These are phyloP conservation scores for Poeciliopsis retropinna DNA, from an alignment of 2,113 vertebrate genomes.

Conservation along the genomic window DNA sequence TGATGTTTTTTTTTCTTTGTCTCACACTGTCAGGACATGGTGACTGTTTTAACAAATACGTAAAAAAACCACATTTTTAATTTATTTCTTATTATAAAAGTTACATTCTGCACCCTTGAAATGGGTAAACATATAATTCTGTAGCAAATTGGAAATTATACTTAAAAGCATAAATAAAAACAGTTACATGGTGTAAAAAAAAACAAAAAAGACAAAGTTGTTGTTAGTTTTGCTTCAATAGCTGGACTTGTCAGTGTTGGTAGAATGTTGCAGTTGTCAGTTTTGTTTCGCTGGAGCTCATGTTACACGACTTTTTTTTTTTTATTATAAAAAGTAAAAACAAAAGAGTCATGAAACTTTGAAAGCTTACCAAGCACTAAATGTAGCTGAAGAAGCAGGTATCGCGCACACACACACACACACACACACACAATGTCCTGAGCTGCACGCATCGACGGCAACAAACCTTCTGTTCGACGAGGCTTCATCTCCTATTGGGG, in stretches of 20 bases:
- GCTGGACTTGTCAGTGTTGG: background rate
- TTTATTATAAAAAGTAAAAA: background rate
- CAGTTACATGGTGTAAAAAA: background rate
- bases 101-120: background rate
- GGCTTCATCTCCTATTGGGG: conserved; percentile 69
- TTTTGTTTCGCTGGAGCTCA: background rate
- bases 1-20: too few relatives aligned
- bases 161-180: background rate
- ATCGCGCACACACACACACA: conserved; percentile 15
- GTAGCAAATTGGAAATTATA: background rate
- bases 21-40: too few relatives aligned
- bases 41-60: too few relatives aligned
- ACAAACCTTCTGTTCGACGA: conserved; percentile 54
- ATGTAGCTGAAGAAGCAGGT: conserved; percentile 32
- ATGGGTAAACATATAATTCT: background rate
- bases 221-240: background rate
- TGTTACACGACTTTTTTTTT: background rate
- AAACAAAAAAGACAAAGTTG: too few relatives aligned
- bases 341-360: background rate
- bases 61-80: too few relatives aligned
- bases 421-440: too few relatives aligned
- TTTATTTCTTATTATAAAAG: too few relatives aligned
- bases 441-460: conserved; percentile 34
- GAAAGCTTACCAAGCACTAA: conserved; percentile 20
- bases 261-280: background rate